A percentile compares a stretch with the other conserved stretches of the same genome.
These are phyloP conservation scores for Corynorhinus townsendii DNA, from an alignment of 2,113 vertebrate species.

Conservation along the genomic window DNA sequence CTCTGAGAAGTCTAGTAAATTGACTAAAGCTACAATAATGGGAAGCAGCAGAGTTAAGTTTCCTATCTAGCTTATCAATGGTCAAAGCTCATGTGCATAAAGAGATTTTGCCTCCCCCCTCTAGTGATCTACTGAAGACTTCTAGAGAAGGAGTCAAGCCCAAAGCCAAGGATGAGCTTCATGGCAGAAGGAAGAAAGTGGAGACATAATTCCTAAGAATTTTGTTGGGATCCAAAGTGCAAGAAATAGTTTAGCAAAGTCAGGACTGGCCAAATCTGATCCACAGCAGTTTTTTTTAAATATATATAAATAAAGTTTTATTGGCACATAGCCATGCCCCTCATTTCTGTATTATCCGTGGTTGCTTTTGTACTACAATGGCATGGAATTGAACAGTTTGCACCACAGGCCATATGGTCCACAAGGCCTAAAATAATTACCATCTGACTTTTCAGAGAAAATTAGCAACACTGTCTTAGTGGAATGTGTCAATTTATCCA, in stretches of 20 bases:
- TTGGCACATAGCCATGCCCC: background rate
- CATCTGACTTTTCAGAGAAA: background rate
- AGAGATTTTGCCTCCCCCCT: background rate
- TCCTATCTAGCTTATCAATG: background rate
- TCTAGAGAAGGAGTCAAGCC: background rate
- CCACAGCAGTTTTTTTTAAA: background rate
- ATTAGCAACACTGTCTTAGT: background rate
- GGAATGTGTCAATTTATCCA: background rate
- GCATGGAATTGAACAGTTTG: background rate
- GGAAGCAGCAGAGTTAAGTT: background rate
- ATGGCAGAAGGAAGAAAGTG: background rate
- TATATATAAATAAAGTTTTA: background rate
- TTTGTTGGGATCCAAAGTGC: background rate
- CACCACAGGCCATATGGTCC: background rate
- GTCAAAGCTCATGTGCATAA: background rate
- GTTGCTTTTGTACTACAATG: background rate
- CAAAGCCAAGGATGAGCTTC: background rate
- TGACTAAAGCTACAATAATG: background rate
- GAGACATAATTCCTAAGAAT: background rate
- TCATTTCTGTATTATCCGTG: background rate
- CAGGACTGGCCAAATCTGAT: background rate
- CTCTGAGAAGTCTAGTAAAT: background rate
- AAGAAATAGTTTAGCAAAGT: background rate
- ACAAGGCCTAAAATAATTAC: background rate
- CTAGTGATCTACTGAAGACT: background rate